Evolutionary conservation across 2,113 vertebrate species (phyloP).

Genomic region (Deroptyus accipitrinus): DNA sequence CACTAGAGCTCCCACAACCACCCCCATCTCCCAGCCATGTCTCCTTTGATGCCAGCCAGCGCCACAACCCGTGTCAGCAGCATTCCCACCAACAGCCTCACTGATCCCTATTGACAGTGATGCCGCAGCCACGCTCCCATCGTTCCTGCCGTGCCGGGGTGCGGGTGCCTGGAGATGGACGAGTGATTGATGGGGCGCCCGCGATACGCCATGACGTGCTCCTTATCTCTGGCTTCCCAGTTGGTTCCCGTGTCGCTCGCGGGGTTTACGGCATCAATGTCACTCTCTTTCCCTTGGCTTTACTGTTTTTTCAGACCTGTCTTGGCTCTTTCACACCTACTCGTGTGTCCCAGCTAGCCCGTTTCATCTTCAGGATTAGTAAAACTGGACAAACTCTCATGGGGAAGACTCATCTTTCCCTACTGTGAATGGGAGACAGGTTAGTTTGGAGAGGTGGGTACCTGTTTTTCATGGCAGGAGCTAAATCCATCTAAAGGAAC

Average conservation of each 20-base stretch:
- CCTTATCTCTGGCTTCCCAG: slow-evolving; percentile 37
- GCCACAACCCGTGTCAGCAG: not conserved
- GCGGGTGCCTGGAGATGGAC: not conserved
- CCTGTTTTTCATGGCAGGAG: not conserved
- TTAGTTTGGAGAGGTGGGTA: not conserved
- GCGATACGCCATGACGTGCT: not conserved
- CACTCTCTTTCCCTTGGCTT: not conserved
- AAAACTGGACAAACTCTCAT: fast-evolving
- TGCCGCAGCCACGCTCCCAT: not conserved
- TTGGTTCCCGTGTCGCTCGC: not conserved
- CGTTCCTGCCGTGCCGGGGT: fast-evolving
- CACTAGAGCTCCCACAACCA: fast-evolving
- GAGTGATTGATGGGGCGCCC: slow-evolving; percentile 41
- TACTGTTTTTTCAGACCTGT: not conserved
- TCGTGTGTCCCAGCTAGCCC: fast-evolving
- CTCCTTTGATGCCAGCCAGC: not conserved
- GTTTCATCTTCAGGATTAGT: not conserved
- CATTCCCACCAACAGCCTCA: not conserved
- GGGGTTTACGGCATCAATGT: not conserved
- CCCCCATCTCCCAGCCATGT: fast-evolving
- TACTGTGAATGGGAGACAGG: fast-evolving
- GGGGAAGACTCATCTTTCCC: fast-evolving
- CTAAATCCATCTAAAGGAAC: not conserved
- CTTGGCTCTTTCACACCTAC: not conserved
- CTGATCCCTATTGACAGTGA: slow-evolving; percentile 13